Conservation (phyloP, 2,888 invertebrate genomes). For the Autographa gamma region DNA sequence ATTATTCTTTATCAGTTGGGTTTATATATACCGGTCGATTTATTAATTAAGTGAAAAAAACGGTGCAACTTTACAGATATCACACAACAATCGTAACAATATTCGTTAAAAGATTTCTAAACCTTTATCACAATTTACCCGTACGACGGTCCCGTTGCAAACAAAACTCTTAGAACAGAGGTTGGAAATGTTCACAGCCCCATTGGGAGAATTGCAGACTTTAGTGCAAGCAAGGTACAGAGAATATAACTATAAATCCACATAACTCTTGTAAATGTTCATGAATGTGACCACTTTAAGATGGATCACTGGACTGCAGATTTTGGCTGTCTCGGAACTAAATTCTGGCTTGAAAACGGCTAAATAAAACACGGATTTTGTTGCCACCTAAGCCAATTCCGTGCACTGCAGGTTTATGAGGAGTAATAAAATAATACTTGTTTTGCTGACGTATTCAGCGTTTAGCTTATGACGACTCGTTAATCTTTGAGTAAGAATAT, state of each 20-base stretch:
- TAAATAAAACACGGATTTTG: constrained; percentile 38
- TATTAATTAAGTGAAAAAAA: no score
- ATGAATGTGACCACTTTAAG: constrained; percentile 19
- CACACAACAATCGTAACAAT: no score
- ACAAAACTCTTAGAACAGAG: constrained; percentile 38
- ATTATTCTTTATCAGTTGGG: no score
- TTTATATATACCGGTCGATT: no score
- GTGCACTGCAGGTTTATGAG: constrained; percentile 40
- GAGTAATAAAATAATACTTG: constrained; percentile 47
- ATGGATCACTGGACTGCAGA: constrained; percentile 17
- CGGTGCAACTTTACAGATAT: no score
- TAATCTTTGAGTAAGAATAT: constrained; percentile 1
- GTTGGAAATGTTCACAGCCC: constrained; percentile 45
- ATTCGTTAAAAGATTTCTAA: constrained; percentile 7
- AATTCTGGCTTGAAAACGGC: constrained; percentile 6
- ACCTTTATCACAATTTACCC: constrained; percentile 15
- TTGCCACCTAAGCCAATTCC: constrained; percentile 22
- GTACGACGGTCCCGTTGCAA: constrained; percentile 16
- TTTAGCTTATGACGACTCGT: constrained; percentile 3
- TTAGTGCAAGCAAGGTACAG: constrained; percentile 35
- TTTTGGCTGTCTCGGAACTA: background rate
- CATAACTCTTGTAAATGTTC: constrained; percentile 30
- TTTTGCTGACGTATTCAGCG: constrained; percentile 39
- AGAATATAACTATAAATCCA: constrained; percentile 27
- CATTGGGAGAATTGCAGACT: constrained; percentile 47